Percentiles rank a stretch among this genome's conserved stretches.
These are phyloP conservation scores for Salticus scenicus DNA, from an alignment of 2,888 invertebrate species.

Conservation along the genomic window DNA sequence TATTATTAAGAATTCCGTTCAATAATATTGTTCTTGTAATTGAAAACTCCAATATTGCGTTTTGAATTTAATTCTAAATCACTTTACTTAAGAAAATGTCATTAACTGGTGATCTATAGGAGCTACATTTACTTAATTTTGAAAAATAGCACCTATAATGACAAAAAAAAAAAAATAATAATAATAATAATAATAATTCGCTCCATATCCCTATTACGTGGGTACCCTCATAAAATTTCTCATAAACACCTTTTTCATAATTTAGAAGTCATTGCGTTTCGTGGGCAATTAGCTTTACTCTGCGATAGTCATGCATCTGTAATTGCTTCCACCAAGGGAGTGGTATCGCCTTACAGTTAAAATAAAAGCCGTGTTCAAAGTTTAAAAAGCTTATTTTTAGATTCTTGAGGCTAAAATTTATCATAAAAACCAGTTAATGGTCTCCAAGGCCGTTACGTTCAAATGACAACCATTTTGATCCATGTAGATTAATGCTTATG, in stretches of 20 bases:
- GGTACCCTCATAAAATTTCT: neutral
- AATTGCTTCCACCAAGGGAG: neutral
- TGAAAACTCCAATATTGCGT: too few species aligned
- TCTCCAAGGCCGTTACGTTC: neutral
- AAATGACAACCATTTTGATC: neutral
- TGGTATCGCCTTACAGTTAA: neutral
- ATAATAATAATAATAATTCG: too few species aligned
- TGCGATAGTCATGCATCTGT: neutral
- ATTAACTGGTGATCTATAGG: too few species aligned
- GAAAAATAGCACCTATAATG: too few species aligned
- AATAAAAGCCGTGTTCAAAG: neutral
- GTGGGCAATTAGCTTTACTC: neutral
- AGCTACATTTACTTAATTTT: too few species aligned
- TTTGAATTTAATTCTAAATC: too few species aligned
- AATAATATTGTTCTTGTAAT: too few species aligned
- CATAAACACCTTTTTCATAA: neutral
- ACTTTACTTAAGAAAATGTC: too few species aligned
- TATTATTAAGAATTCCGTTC: too few species aligned
- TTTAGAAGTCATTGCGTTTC: neutral
- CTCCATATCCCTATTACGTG: too few species aligned
- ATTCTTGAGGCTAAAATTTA: neutral
- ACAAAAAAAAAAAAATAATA: too few species aligned
- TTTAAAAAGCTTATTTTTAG: neutral
- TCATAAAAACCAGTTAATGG: neutral
- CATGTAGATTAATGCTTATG: neutral